These are phyloP conservation scores for Euglossa dilemma DNA, from an alignment of 1,140 invertebrate species.

Conservation along the genomic window DNA sequence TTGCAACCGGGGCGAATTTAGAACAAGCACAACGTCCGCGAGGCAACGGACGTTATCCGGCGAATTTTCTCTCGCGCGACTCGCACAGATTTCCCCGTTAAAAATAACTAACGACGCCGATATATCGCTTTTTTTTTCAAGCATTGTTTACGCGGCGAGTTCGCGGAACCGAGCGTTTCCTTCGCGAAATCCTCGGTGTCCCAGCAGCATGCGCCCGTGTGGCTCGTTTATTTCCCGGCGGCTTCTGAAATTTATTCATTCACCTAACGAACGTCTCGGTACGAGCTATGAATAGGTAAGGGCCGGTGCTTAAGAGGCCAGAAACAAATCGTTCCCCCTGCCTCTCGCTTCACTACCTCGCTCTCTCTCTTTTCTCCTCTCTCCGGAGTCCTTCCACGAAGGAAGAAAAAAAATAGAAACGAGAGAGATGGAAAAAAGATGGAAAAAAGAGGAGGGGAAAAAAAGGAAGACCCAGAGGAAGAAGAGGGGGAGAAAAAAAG, in stretches of 20 bases:
- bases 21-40: too few relatives aligned
- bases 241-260: slow-evolving; percentile 55
- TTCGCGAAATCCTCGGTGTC: not conserved
- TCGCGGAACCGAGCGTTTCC: not conserved
- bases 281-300: slow-evolving; percentile 59
- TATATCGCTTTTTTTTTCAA: not conserved
- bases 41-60: too few relatives aligned
- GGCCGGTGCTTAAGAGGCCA: slow-evolving; percentile 47
- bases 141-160: not conserved
- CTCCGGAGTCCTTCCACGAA: slow-evolving; percentile 41
- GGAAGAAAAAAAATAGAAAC: not conserved
- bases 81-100: too few relatives aligned
- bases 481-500: not conserved
- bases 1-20: too few relatives aligned
- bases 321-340: slow-evolving; percentile 39
- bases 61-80: too few relatives aligned
- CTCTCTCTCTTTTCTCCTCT: not conserved
- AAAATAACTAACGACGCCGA: not conserved
- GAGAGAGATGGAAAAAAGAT: too few relatives aligned
- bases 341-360: not conserved
- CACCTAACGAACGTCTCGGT: slow-evolving; percentile 42
- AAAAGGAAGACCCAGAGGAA: not conserved
- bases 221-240: not conserved
- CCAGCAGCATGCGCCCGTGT: not conserved
- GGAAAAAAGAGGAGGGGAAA: not conserved